Conservation (phyloP, 2,113 vertebrate species). For the Otolemur garnettii region DNA sequence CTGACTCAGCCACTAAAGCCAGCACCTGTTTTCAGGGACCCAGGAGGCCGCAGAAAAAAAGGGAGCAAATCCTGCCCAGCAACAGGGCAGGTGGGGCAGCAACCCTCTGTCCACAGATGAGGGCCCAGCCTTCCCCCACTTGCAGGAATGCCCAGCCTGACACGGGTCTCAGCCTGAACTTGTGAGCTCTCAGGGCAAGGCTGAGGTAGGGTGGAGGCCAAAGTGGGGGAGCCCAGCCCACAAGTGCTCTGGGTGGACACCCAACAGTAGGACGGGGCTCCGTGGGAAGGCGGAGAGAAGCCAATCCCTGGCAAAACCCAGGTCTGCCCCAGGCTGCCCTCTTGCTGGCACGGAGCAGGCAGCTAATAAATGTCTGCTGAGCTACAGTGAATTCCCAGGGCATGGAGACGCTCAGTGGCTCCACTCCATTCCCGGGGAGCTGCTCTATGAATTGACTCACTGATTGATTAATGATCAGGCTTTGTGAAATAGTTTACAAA, state of each 20-base stretch:
- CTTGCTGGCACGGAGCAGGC: background rate
- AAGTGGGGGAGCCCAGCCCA: background rate
- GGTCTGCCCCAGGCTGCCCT: background rate
- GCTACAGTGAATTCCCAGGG: background rate
- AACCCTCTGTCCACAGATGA: background rate
- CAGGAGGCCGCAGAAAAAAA: background rate
- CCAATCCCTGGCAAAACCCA: background rate
- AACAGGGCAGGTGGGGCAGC: rapidly evolving
- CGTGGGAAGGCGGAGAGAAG: conserved; percentile 49
- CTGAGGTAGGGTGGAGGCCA: background rate
- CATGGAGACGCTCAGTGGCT: rapidly evolving
- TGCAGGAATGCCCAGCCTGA: background rate
- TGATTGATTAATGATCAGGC: background rate
- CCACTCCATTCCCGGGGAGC: background rate
- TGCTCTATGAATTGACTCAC: background rate
- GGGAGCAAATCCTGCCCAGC: background rate
- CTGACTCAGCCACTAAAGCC: background rate
- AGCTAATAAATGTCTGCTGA: background rate
- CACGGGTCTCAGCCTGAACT: background rate
- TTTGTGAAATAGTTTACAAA: background rate
- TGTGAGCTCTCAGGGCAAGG: background rate
- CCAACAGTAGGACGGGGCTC: background rate
- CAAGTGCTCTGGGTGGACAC: background rate
- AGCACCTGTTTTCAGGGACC: background rate
- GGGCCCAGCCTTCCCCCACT: background rate